These are phyloP conservation scores for Camelus bactrianus DNA, from an alignment of 2,113 vertebrate genomes.

Conservation along the genomic window DNA sequence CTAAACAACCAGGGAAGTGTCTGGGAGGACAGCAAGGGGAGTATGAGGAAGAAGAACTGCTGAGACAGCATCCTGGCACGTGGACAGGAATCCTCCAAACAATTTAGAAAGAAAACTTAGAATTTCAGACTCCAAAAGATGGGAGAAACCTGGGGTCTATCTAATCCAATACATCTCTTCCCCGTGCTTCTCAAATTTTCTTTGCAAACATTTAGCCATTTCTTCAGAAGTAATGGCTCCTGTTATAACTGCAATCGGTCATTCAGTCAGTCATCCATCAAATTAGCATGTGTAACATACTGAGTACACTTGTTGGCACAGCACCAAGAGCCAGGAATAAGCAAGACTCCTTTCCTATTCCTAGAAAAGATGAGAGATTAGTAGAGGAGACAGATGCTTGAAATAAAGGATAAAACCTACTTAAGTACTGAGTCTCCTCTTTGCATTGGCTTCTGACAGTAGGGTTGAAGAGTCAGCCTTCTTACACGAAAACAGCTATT, in stretches of 20 bases:
- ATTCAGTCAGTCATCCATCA: background rate
- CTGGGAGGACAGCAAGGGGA: background rate
- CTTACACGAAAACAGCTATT: slow-evolving; percentile 31
- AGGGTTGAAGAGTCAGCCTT: background rate
- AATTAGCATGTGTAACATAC: background rate
- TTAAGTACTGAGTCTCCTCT: background rate
- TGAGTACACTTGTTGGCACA: background rate
- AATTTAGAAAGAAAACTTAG: background rate
- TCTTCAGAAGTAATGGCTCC: background rate
- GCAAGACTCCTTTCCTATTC: background rate
- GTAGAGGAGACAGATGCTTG: background rate
- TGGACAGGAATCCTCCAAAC: background rate
- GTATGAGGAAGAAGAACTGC: background rate
- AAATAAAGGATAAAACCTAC: background rate
- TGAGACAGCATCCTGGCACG: background rate
- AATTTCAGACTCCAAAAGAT: background rate
- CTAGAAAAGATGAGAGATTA: background rate
- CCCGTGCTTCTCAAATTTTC: background rate
- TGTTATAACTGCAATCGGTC: background rate
- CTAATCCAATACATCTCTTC: background rate
- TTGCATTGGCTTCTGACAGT: background rate
- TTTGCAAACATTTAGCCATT: background rate
- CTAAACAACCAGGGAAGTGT: background rate
- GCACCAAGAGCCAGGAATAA: background rate
- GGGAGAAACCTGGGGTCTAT: background rate